phyloP scores from a whole-genome alignment of 2,888 invertebrate species.

The Baronia brevicornis region DNA sequence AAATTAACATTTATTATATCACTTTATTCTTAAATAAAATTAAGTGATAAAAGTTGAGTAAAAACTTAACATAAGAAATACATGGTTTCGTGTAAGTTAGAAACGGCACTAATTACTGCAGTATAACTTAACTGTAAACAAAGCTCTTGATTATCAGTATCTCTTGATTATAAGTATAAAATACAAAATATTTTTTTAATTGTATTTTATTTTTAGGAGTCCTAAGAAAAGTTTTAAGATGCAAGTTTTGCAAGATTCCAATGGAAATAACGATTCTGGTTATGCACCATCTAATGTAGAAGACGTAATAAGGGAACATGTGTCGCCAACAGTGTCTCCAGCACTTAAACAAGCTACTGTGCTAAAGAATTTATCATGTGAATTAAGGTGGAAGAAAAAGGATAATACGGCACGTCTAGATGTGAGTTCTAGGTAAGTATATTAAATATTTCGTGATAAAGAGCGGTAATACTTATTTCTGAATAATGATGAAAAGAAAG shows the following conservation, averaged over 20 bases:
- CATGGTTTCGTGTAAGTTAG: no score
- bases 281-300: constrained; percentile 81
- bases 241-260: constrained; percentile 78
- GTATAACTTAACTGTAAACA: no score
- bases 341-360: constrained; percentile 60
- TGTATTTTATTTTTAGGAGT: constrained; percentile 28
- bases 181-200: not conserved
- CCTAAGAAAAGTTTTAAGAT: constrained; percentile 47
- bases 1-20: no score
- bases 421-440: constrained; percentile 48
- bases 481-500: no score
- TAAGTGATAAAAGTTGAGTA: no score
- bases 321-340: constrained; percentile 71
- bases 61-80: no score
- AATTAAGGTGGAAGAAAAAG: constrained; percentile 58
- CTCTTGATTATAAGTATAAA: no score
- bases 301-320: constrained; percentile 75
- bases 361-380: constrained; percentile 51
- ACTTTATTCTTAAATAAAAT: no score
- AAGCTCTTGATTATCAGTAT: no score
- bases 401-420: constrained; percentile 49
- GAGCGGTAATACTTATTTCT: not conserved
- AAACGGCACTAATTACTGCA: no score
- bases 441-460: not conserved
- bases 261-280: constrained; percentile 90